Base-by-base conservation (phyloP, 2,113 vertebrate species). In the Macrotus californicus region DNA sequence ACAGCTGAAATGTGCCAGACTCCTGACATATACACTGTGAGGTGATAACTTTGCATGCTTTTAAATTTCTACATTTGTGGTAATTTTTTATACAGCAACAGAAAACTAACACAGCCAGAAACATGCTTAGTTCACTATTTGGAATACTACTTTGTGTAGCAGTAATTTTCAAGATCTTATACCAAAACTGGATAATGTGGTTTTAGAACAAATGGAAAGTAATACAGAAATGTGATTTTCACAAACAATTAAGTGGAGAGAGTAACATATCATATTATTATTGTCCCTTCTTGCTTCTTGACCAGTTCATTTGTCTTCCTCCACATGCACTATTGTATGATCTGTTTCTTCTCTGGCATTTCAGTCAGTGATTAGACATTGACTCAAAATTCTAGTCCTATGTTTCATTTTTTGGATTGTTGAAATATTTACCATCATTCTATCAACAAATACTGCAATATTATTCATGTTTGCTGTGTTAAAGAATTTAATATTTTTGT, bases 121-220 rank as follows among this genome's bases (percentile, higher is more conserved):
- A 83, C 70, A 84, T 31, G 64, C 48, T 89, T 89, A 22, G 36
- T 12, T 18, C 56, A 87, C 69, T n/a, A 3, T 39, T 7, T 1
- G 0, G 43, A 83, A 72, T 70, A 41, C 14, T 43, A 34, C 16
- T 39, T 80, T 59, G 29, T 15, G 0, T 6, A 89, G 43, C 0
- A 1, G 77, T 80, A 36, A 59, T 95, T 95, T 83, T 64, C 39
- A 75, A 85, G 36, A 80, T 64, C 24, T 88, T 88, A 39, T 2
- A 59, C n/a, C 50, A 69, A 92, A 86, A 76, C 0, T 48, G 36
- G 69, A 56, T 48, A 46, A 69, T 89, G 61, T 70, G 84, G 72
- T 73, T 94, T 88, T 29, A 50, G 83, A 91, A 48, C 82, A 93
- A 94, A 90, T 61, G 80, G 72, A 82, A 97, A 96, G 36, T n/a